Base-by-base conservation (phyloP, 2,797 vertebrate genomes). In the Rhincodon typus region DNA sequence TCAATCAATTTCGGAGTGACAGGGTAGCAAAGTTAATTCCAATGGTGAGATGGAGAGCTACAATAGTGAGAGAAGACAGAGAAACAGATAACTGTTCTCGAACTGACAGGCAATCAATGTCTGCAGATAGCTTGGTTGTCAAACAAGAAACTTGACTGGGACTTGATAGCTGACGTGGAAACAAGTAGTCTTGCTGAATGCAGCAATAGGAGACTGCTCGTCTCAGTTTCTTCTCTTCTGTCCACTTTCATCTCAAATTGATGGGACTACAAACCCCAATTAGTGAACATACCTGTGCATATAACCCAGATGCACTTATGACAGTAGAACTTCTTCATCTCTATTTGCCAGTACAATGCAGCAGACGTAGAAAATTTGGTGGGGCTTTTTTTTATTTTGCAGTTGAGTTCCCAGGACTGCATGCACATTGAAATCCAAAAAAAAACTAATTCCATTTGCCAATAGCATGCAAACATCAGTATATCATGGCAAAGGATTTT, bases 101-200 rank as follows among this genome's bases (percentile, higher is more conserved):
- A 42, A 46, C 82, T 84, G 82, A 84, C 82, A 84, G 42, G 82
- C 82, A 84, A 84, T 84, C 82, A 84, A 84, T 84, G 82, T 84
- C 42, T 84, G 38, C 19, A 25, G 82, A 84, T 84, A 84, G 23
- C 82, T 46, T 46, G 21, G 38, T 38, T 84, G 82, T 84, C 82
- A 84, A 84, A 84, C 38, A 25, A 84, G 21, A 46, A 84, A 42
- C 82, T 84, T 42, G 1, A 84, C 42, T 42, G 38, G 82, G 19
- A 84, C 82, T 21, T 46, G 82, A 84, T 84, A 42, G 19, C 82
- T 84, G 82, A 84, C 21, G 1, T 46, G 38, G 82, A 46, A 84
- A 25, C 42, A 38, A 84, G 82, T 3, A 84, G 82, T 12, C 38
- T 25, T 23, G 38, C 46, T 46, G 82, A 84, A 1, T 46, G 46